A percentile compares a stretch with the other conserved stretches of the same genome.
These are phyloP conservation scores for Arrhamphus sclerolepis DNA, from an alignment of 2,797 vertebrate species.

Conservation along the genomic window DNA sequence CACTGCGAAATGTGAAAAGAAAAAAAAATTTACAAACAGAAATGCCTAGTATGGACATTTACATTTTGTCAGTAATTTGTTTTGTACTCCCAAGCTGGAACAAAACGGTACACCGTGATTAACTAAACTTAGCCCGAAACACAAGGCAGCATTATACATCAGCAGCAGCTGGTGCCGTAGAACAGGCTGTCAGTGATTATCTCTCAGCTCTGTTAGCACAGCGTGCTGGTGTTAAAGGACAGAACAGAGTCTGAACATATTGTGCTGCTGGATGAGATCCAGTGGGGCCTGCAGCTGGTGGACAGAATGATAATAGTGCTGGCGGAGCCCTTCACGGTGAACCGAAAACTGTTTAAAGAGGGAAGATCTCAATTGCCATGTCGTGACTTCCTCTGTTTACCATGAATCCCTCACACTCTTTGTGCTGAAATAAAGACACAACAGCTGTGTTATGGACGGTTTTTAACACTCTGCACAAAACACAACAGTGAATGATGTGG, in stretches of 20 bases:
- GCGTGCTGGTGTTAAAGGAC: slow-evolving; percentile 14
- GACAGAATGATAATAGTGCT: slow-evolving; percentile 55
- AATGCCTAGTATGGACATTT: no score
- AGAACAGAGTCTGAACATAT: slow-evolving; percentile 46
- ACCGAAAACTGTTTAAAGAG: background rate
- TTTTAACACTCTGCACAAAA: background rate
- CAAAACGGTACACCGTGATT: background rate
- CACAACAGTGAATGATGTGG: background rate
- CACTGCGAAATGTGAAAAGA: no score
- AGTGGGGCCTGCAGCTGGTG: slow-evolving; percentile 49
- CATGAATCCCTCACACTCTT: background rate
- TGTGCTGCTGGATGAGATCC: slow-evolving; percentile 54
- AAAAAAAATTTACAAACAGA: no score
- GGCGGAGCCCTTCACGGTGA: slow-evolving; percentile 7
- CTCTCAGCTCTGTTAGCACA: slow-evolving; percentile 23
- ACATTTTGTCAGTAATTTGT: background rate
- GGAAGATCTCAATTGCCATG: slow-evolving; percentile 1
- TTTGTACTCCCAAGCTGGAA: no score
- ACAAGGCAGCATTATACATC: background rate
- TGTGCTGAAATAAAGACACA: background rate
- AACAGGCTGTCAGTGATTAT: slow-evolving; percentile 14
- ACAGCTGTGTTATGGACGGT: no score
- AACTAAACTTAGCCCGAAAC: background rate
- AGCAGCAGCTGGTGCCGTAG: background rate
- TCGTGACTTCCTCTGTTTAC: slow-evolving; percentile 2